A percentile compares a stretch with the other conserved stretches of the same genome.
These are phyloP conservation scores for Monodelphis domestica DNA, from an alignment of 2,797 vertebrate genomes.

Conservation along the genomic window DNA sequence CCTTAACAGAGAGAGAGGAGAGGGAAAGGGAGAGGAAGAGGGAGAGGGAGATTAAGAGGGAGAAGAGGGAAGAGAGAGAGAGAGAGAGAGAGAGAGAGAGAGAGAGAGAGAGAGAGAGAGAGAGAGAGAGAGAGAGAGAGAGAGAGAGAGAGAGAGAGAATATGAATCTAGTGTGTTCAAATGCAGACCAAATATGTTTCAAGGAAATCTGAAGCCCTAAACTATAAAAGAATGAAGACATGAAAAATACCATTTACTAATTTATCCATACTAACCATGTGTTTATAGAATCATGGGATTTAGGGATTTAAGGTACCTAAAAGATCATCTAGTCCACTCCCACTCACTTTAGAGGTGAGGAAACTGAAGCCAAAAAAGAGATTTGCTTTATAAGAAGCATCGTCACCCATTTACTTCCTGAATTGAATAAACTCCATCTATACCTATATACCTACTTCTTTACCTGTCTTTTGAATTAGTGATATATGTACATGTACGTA, in stretches of 20 bases:
- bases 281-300: not conserved
- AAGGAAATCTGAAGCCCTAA: not conserved
- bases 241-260: not conserved
- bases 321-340: not conserved
- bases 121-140: no score
- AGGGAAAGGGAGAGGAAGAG: no score
- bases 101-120: no score
- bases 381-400: not conserved
- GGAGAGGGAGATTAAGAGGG: no score
- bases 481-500: not conserved
- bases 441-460: not conserved
- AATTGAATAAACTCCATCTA: not conserved
- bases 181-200: not conserved
- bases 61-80: no score
- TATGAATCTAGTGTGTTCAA: not conserved
- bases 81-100: no score
- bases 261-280: not conserved
- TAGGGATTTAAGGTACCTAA: not conserved
- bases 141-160: not conserved
- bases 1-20: no score
- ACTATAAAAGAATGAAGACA: not conserved
- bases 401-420: constrained; percentile 22
- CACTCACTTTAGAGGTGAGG: constrained; percentile 33
- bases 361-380: constrained; percentile 8
- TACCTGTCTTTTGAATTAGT: not conserved